These are phyloP conservation scores for Phalacrocorax aristotelis DNA, from an alignment of 2,113 vertebrate genomes.

Conservation along the genomic window DNA sequence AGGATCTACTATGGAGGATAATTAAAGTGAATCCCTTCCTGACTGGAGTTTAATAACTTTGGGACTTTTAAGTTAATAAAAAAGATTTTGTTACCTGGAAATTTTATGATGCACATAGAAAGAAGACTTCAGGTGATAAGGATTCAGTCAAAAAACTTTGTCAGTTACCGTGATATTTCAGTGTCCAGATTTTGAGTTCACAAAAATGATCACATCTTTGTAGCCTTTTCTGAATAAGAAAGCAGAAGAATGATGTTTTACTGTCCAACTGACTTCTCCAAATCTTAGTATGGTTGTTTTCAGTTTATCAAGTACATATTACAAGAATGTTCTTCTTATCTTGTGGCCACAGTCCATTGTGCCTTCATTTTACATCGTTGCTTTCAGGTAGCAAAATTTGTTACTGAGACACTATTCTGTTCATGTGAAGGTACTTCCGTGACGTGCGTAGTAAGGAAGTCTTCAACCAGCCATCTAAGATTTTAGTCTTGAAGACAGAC, in stretches of 20 bases:
- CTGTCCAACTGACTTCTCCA: background rate
- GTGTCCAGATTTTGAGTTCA: background rate
- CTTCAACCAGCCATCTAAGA: background rate
- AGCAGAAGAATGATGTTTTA: background rate
- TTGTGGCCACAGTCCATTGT: background rate
- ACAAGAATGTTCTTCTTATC: background rate
- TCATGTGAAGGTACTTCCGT: background rate
- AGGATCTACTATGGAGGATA: background rate
- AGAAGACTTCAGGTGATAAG: background rate
- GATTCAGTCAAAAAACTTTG: background rate
- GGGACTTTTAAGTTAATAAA: background rate
- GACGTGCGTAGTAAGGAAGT: background rate
- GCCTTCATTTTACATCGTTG: background rate
- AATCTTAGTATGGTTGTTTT: background rate
- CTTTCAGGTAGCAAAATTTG: background rate
- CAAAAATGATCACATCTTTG: background rate
- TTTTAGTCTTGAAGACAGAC: background rate
- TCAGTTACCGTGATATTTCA: background rate
- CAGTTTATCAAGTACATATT: background rate
- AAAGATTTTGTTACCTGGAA: background rate
- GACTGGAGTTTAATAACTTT: background rate
- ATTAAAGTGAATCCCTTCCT: background rate
- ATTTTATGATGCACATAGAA: background rate
- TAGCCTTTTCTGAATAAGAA: background rate
- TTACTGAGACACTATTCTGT: background rate